These are phyloP conservation scores for Aspiorhynchus laticeps DNA, from an alignment of 2,113 vertebrate genomes.

Conservation along the genomic window DNA sequence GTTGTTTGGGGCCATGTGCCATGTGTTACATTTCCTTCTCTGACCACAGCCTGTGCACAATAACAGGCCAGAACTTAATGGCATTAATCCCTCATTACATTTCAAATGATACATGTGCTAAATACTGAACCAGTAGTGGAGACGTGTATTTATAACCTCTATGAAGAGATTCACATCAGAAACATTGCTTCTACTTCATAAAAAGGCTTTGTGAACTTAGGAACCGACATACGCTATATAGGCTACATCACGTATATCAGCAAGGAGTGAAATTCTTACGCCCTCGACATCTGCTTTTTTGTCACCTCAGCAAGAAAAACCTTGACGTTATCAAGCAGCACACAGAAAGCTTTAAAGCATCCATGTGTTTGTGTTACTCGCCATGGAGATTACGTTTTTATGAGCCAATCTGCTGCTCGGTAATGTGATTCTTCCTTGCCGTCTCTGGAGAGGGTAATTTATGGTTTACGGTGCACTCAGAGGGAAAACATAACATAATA, in stretches of 20 bases:
- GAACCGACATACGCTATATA: not conserved
- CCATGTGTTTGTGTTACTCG: constrained; percentile 34
- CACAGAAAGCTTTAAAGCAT: constrained; percentile 28
- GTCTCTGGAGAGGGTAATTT: constrained; percentile 49
- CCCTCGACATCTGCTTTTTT: constrained; percentile 36
- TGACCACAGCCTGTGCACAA: constrained; percentile 4
- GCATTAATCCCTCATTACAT: constrained; percentile 16
- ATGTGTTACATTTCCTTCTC: constrained; percentile 10
- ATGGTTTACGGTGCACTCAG: constrained; percentile 35
- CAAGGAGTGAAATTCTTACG: not conserved
- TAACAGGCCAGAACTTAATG: not conserved
- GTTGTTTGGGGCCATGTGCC: constrained; percentile 19
- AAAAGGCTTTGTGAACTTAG: not conserved
- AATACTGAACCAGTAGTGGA: not conserved
- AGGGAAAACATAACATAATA: constrained; percentile 44
- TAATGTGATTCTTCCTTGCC: constrained; percentile 33
- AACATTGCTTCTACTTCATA: not conserved
- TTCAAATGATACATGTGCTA: constrained; percentile 21
- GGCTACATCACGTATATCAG: not conserved
- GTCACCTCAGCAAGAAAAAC: constrained; percentile 48
- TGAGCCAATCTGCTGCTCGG: constrained; percentile 50
- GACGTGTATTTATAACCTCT: not conserved
- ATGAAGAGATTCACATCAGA: not conserved
- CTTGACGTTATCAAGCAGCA: constrained; percentile 31
- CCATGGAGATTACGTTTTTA: constrained; percentile 52